Base-by-base conservation (phyloP, 2,113 vertebrate species). In the Anhinga anhinga region DNA sequence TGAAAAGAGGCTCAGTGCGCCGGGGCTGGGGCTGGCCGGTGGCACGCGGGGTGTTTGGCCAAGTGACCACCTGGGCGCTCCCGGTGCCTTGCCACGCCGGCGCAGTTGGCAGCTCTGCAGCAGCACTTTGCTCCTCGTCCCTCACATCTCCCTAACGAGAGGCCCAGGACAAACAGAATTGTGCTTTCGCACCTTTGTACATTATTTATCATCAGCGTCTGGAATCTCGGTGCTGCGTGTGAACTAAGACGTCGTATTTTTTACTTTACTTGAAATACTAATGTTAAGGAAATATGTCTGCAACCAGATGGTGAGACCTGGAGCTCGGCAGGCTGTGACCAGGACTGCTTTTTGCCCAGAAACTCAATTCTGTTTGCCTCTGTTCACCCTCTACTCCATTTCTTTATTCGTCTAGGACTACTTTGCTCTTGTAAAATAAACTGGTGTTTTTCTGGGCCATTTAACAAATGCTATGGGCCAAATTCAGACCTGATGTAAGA, bases 141-240 rank as follows among this genome's bases (percentile, higher is more conserved):
- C 95, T 98, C 96, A 72, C 97, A 94, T 56, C 84, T 97, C 79
- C 55, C 87, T 74, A 61, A 40, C 45, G 70, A 94, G 95, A 94
- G 97, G 97, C 96, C 96, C 82, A 40, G 96, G 89, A 97, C 93
- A 97, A 96, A 97, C 94, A 97, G 93, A 87, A 50, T 65, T 92
- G 67, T 29, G 58, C 96, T 98, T 98, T 98, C 89, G 20, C 98
- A 97, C 96, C 97, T 97, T 97, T 98, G 96, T 97, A 96, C 98
- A 96, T 98, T 98, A 98, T 98, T 98, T 98, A 95, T 95, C 98
- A 76, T 78, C 5, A 7, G 91, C 90, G 95, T 96, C 88, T 73
- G 95, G 98, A 99, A 99, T 99, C 97, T 98, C 47, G 23, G 97
- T 94, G 69, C 97, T 88, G 71, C 7, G 2, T 97, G 99, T 97